Percentiles rank a stretch among this genome's conserved stretches.
Conservation (phyloP, 2,888 invertebrate genomes). For the Lasius platythorax region DNA sequence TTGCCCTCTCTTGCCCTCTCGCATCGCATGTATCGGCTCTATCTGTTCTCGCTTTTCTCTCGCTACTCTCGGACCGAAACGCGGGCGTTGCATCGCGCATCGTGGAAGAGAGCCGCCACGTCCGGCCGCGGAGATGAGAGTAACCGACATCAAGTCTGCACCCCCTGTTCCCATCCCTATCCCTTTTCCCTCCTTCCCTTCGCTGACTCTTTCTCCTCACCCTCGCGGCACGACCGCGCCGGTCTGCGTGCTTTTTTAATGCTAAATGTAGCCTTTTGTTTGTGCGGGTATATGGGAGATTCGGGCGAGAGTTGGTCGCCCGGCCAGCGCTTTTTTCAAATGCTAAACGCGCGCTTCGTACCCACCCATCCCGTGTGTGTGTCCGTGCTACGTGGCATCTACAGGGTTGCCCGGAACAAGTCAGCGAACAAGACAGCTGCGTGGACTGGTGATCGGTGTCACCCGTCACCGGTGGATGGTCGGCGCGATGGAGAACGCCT, state of each 20-base stretch:
- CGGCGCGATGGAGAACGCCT: constrained; percentile 49
- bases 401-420: constrained; percentile 72
- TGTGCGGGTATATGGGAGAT: constrained; percentile 76
- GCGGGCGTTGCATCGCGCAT: constrained; percentile 37
- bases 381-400: constrained; percentile 66
- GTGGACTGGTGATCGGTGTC: constrained; percentile 43
- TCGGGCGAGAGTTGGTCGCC: constrained; percentile 68
- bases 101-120: constrained; percentile 70
- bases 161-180: constrained; percentile 40
- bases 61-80: constrained; percentile 42
- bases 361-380: constrained; percentile 59
- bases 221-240: constrained; percentile 60
- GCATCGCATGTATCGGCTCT: constrained; percentile 15
- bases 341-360: constrained; percentile 78
- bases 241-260: constrained; percentile 81
- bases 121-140: constrained; percentile 74
- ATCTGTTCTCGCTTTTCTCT: constrained; percentile 27
- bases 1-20: constrained; percentile 13
- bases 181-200: background rate
- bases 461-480: constrained; percentile 44
- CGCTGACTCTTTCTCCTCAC: constrained; percentile 52
- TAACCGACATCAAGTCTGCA: constrained; percentile 73
- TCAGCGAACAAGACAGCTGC: constrained; percentile 66
- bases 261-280: constrained; percentile 82
- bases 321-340: constrained; percentile 79